Percentiles rank a stretch among this genome's conserved stretches.
Conservation (phyloP, 1,140 invertebrate genomes). For the Melipona quadrifasciata region DNA sequence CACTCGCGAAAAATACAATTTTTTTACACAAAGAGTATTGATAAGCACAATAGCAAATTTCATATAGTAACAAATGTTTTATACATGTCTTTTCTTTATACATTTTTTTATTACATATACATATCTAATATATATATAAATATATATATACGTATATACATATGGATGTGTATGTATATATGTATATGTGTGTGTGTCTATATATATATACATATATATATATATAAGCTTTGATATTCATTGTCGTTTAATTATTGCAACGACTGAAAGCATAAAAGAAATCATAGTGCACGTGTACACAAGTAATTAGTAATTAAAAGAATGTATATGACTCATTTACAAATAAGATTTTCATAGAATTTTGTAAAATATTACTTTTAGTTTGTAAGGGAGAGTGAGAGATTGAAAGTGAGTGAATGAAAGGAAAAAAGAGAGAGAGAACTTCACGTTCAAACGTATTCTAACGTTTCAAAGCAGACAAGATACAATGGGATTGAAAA, state of each 20-base stretch:
- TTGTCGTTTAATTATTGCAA: slow-evolving; percentile 1
- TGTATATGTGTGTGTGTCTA: not conserved
- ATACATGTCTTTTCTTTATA: slow-evolving; percentile 2
- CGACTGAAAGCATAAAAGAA: slow-evolving; percentile 12
- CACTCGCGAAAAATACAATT: slow-evolving; percentile 6
- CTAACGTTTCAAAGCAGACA: slow-evolving; percentile 14
- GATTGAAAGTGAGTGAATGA: no score
- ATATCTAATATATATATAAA: not conserved
- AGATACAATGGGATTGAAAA: not conserved
- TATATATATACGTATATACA: not conserved
- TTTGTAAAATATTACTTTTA: slow-evolving; percentile 64
- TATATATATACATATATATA: not conserved
- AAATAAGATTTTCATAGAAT: slow-evolving; percentile 51
- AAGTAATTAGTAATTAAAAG: slow-evolving; percentile 59
- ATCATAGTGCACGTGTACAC: slow-evolving; percentile 57
- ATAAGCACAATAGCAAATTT: not conserved
- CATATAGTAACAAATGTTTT: not conserved
- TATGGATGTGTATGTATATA: no score
- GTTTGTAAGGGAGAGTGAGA: slow-evolving; percentile 9
- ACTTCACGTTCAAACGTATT: slow-evolving; percentile 29
- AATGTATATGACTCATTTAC: slow-evolving; percentile 68
- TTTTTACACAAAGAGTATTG: not conserved
- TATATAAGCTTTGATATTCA: slow-evolving; percentile 22
- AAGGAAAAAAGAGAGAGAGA: slow-evolving; percentile 27
- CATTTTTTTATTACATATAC: slow-evolving; percentile 1